Evolutionary conservation across 2,888 invertebrate genomes (phyloP).

Genomic region (Acanthosepion esculentum): DNA sequence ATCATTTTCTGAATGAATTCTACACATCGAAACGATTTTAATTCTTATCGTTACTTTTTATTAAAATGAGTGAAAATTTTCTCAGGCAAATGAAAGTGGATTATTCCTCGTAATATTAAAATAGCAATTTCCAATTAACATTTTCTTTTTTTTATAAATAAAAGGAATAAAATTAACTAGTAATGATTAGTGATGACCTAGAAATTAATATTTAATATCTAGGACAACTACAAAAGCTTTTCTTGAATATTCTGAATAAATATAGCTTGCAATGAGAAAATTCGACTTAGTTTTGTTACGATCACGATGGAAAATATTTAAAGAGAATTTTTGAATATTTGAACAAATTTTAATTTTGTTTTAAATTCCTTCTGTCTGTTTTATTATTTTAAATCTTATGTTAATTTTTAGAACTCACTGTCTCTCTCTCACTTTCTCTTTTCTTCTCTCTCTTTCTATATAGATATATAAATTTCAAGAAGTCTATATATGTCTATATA

Average conservation of each 20-base stretch:
- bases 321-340: constrained; percentile 20
- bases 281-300: neutral
- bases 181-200: too few relatives aligned
- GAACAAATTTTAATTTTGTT: constrained; percentile 54
- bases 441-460: neutral
- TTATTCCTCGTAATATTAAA: too few relatives aligned
- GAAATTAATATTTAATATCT: too few relatives aligned
- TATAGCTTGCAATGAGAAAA: neutral
- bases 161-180: too few relatives aligned
- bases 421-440: constrained; percentile 13
- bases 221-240: neutral
- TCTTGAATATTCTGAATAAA: neutral
- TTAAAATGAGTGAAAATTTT: too few relatives aligned
- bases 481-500: constrained; percentile 13
- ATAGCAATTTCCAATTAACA: too few relatives aligned
- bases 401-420: neutral
- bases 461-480: neutral
- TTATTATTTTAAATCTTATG: neutral
- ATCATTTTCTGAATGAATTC: too few relatives aligned
- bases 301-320: constrained; percentile 40
- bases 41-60: too few relatives aligned
- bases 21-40: too few relatives aligned
- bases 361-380: neutral
- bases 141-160: too few relatives aligned
- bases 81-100: too few relatives aligned